Evolutionary conservation across 2,888 invertebrate genomes (phyloP).

Genomic region (Polyommatus icarus): DNA sequence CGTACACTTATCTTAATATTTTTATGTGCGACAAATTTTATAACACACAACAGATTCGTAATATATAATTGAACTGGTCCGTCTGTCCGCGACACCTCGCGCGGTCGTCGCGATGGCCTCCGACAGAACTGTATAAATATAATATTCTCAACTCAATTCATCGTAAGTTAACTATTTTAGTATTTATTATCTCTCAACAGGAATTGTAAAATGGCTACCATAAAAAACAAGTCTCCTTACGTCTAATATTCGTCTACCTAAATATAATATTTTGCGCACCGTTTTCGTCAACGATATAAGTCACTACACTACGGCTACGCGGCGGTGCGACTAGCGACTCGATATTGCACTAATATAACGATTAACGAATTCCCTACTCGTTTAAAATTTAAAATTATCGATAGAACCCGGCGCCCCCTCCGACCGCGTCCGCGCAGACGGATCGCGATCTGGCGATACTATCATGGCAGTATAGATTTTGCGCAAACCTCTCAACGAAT

Average conservation of each 20-base stretch:
- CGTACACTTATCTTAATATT: slow-evolving; percentile 27
- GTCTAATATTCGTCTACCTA: slow-evolving; percentile 28
- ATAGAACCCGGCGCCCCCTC: background rate
- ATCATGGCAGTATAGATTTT: slow-evolving; percentile 10
- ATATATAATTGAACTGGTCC: slow-evolving; percentile 31
- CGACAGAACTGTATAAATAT: slow-evolving; percentile 10
- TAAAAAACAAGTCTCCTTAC: slow-evolving; percentile 28
- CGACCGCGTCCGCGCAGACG: background rate
- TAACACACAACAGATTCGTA: slow-evolving; percentile 29
- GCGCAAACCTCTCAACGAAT: slow-evolving; percentile 17
- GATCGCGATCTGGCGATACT: background rate
- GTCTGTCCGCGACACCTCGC: background rate
- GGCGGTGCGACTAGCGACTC: slow-evolving; percentile 30
- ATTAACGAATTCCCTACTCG: slow-evolving; percentile 20
- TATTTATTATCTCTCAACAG: slow-evolving; percentile 13
- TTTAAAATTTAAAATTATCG: slow-evolving; percentile 7
- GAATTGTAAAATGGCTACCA: slow-evolving; percentile 25
- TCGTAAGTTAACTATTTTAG: background rate
- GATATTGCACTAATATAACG: slow-evolving; percentile 26
- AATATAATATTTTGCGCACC: slow-evolving; percentile 31
- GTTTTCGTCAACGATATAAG: slow-evolving; percentile 28
- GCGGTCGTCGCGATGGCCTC: background rate
- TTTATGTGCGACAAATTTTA: slow-evolving; percentile 30
- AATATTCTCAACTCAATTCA: slow-evolving; percentile 20
- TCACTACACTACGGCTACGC: slow-evolving; percentile 30